These are phyloP conservation scores for Noctuana brunneofusca DNA, from an alignment of 2,888 invertebrate species.

Conservation along the genomic window DNA sequence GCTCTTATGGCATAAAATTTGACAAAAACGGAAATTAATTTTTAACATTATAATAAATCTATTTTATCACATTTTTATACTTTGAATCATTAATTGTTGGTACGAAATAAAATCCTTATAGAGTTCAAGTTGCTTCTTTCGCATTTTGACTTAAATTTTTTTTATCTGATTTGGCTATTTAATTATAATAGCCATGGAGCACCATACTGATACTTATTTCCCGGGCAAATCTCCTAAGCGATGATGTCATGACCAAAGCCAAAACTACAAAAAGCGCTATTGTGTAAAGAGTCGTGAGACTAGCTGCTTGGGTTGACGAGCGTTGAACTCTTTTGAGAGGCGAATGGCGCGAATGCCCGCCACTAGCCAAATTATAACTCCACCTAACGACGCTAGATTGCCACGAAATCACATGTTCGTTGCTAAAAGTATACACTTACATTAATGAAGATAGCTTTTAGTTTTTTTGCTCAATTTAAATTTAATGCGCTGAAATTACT, in stretches of 20 bases:
- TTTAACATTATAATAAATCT: too few species aligned
- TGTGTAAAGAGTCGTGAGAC: constrained; percentile 78
- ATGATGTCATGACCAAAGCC: constrained; percentile 80
- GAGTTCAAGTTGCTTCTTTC: too few species aligned
- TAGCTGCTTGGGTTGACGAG: constrained; percentile 68
- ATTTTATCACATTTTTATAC: too few species aligned
- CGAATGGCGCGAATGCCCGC: constrained; percentile 55
- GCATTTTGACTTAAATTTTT: too few species aligned
- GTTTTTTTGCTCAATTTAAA: constrained; percentile 5
- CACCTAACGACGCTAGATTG: constrained; percentile 50
- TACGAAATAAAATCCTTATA: too few species aligned
- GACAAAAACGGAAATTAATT: too few species aligned
- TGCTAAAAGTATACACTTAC: background rate
- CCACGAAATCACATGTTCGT: constrained; percentile 11
- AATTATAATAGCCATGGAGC: background rate
- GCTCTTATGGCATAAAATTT: too few species aligned
- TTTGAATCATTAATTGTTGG: too few species aligned
- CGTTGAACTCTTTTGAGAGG: constrained; percentile 78
- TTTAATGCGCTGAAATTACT: background rate
- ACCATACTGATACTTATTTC: constrained; percentile 13
- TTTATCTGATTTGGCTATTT: background rate
- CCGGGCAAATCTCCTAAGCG: constrained; percentile 35
- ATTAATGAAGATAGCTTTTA: background rate
- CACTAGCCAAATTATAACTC: constrained; percentile 71
- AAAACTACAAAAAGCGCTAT: constrained; percentile 77